Base-by-base conservation (phyloP, 2,113 vertebrate species). In the Sminthopsis crassicaudata region DNA sequence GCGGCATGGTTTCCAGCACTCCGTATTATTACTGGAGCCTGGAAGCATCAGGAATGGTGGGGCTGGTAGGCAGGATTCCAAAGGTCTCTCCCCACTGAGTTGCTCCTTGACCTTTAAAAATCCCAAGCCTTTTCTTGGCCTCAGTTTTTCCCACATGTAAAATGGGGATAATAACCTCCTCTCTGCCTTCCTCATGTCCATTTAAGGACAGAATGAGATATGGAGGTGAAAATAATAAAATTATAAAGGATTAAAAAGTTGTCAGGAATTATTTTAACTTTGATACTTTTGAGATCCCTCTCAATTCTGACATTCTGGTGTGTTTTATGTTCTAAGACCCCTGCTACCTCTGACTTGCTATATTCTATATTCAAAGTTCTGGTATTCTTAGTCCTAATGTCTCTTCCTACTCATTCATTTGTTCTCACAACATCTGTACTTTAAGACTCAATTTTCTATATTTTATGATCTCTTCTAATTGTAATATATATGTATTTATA, bases 71-170 rank as follows among this genome's bases (percentile, higher is more conserved):
- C 94, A 42, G 94, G 46, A 25, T 54, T 97, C 90, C 90, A 93
- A 93, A 92, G 89, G 90, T 60, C 54, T 60, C 54, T 51, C 27
- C 51, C 1, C 7, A 92, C 55, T 94, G 94, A 95, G 94, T 96
- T 76, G 90, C 22, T 2, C 46, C 53, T 89, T 0, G 0, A 27
- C 90, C 54, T 91, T 94, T 92, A 97, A 90, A 92, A 93, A 89
- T 89, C 89, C 50, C 50, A n/a, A 60, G 95, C 94, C n/a, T 84
- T 84, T 19, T 84, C 36, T 84, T 84, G 67, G 42, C 67, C 67
- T 42, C n/a, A 84, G 8, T 84, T 84, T 50, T 91, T 89, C 91
- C 55, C 91, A n/a, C 52, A 51, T 42, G 52, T 23, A 50, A 89
- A 92, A 76, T 0, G 9, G n/a, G 90, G 57, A 55, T 55, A 88